Conservation (phyloP, 2,797 vertebrate species). For the Acrocephalus scirpaceus region DNA sequence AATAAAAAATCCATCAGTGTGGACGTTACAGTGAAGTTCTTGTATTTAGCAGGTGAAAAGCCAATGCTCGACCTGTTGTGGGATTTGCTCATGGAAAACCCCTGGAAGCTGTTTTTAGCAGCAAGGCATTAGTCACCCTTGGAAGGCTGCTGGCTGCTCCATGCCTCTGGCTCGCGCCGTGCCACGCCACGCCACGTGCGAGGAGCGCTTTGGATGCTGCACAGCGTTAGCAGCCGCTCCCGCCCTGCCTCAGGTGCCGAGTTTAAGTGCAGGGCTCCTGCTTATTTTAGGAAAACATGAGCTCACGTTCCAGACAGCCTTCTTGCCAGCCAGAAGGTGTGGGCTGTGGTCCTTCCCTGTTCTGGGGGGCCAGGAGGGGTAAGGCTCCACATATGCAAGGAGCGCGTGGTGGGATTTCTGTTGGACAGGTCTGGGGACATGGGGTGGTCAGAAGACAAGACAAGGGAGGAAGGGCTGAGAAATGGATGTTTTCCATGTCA, state of each 20-base stretch:
- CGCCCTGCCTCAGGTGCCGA: constrained; percentile 63
- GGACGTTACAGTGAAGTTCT: constrained; percentile 9
- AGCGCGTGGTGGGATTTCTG: background rate
- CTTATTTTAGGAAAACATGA: constrained; percentile 66
- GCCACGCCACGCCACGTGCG: background rate
- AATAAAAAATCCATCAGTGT: background rate
- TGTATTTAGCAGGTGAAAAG: constrained; percentile 45
- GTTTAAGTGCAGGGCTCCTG: constrained; percentile 25
- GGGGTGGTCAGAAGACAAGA: background rate
- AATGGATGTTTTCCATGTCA: background rate
- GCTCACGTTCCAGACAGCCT: constrained; percentile 32
- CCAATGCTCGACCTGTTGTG: background rate
- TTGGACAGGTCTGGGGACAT: fast-evolving
- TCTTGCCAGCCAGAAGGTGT: background rate
- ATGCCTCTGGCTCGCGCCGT: background rate
- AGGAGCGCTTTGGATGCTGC: constrained; percentile 28
- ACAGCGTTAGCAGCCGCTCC: constrained; percentile 15
- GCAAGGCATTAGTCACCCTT: constrained; percentile 53
- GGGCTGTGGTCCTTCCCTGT: background rate
- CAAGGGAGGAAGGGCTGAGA: background rate
- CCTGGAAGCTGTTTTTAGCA: constrained; percentile 65
- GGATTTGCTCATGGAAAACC: constrained; percentile 64
- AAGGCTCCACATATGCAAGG: background rate
- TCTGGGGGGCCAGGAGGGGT: background rate
- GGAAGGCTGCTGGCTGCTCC: constrained; percentile 15